These are phyloP conservation scores for Cataglyphis cursor DNA, from an alignment of 2,888 invertebrate genomes.

Conservation along the genomic window DNA sequence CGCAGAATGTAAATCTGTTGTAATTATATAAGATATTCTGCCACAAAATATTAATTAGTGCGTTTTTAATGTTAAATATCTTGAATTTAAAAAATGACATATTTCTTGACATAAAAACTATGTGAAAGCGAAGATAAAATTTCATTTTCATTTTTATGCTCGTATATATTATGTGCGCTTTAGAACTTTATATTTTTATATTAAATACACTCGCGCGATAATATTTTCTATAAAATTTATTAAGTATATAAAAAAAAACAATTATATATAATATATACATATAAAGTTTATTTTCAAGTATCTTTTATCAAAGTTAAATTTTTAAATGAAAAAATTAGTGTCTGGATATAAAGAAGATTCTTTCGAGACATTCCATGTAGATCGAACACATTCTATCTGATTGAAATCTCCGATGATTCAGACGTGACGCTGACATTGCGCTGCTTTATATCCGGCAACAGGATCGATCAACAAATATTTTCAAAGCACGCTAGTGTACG, in stretches of 20 bases:
- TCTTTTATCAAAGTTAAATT: background rate
- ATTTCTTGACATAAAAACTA: background rate
- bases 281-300: background rate
- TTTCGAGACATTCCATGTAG: background rate
- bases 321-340: background rate
- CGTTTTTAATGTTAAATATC: background rate
- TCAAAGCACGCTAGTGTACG: conserved; percentile 42
- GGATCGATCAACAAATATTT: conserved; percentile 45
- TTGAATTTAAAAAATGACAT: background rate
- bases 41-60: background rate
- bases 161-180: background rate
- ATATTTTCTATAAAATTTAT: background rate
- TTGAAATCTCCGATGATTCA: conserved; percentile 35
- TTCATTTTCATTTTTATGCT: background rate
- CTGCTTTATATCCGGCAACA: conserved; percentile 30
- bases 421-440: background rate
- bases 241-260: background rate
- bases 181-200: background rate
- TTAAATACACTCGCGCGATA: background rate
- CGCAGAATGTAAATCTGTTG: background rate
- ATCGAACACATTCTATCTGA: background rate
- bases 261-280: background rate
- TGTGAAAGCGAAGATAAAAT: background rate
- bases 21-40: background rate
- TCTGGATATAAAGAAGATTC: background rate